Percentiles rank a stretch among this genome's conserved stretches.
These are phyloP conservation scores for Lottia gigantea DNA, from an alignment of 2,888 invertebrate genomes.

Conservation along the genomic window DNA sequence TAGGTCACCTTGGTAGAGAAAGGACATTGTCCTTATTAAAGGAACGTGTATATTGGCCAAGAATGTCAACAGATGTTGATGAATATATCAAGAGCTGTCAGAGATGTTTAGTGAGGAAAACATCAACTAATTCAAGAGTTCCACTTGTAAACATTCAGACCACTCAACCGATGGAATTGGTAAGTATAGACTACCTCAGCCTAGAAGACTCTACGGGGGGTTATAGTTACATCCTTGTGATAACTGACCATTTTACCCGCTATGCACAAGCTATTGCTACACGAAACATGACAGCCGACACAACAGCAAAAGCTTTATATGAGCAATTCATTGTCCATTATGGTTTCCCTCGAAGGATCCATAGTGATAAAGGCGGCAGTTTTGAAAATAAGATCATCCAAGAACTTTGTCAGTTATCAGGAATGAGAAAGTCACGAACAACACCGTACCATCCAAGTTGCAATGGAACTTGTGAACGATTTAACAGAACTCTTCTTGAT, in stretches of 20 bases:
- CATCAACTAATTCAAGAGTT: neutral
- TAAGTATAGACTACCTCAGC: slow-evolving; percentile 33
- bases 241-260: slow-evolving; percentile 26
- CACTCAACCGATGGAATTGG: slow-evolving; percentile 29
- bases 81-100: neutral
- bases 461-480: slow-evolving; percentile 33
- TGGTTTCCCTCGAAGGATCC: slow-evolving; percentile 32
- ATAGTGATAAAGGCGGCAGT: slow-evolving; percentile 36
- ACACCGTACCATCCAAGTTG: slow-evolving; percentile 34
- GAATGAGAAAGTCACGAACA: slow-evolving; percentile 28
- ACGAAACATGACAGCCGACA: slow-evolving; percentile 25
- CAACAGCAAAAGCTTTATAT: slow-evolving; percentile 34
- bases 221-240: slow-evolving; percentile 17
- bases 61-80: slow-evolving; percentile 4
- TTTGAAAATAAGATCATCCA: slow-evolving; percentile 37
- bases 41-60: slow-evolving; percentile 7
- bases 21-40: neutral
- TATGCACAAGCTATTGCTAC: slow-evolving; percentile 28
- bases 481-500: slow-evolving; percentile 26
- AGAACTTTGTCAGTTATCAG: slow-evolving; percentile 23
- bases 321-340: slow-evolving; percentile 30
- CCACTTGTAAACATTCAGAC: slow-evolving; percentile 25
- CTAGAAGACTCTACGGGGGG: slow-evolving; percentile 29
- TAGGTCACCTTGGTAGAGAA: neutral
- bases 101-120: neutral